Base-by-base conservation (phyloP, 2,888 invertebrate species). In the Cheilosia impressa region DNA sequence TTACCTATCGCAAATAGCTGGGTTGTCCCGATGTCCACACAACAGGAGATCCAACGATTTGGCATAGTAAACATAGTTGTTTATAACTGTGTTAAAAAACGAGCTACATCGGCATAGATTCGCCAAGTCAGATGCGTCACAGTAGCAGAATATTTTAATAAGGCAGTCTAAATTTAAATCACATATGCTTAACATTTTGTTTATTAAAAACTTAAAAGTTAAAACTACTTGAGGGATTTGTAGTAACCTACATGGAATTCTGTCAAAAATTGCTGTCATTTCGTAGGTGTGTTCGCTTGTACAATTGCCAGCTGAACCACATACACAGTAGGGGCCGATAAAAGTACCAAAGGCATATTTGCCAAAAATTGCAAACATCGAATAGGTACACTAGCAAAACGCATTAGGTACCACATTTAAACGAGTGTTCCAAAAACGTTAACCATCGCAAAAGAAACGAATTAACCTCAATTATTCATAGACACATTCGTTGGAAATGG, bases 91-190 rank as follows among this genome's bases (percentile, higher is more conserved):
- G 53, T 92, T 89, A 79, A 95, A 93, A 71, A 93, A 89, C 73
- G 88, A 90, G 88, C 93, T 94, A 1, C 93, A 93, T 79, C 92
- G 90, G 84, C 93, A 93, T 43, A 94, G 90, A 69, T 92, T 92
- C 19, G 93, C 91, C 58, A 94, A 90, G 88, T 94, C 94, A 60
- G 89, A 89, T 50, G 93, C 92, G 85, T 93, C 91, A 87, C 94
- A 93, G 88, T 93, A 93, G 87, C 92, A 91, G 87, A 94, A 94
- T 87, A 94, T 94, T 80, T 92, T 89, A 50, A 94, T 88, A 15
- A 95, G 89, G 87, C 94, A 90, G 87, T 92, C 91, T 27, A 89
- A 66, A 88, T 91, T 91, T 38, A 92, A 88, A 63, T 91, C 90
- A 15, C 88, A 88, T 24, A 91, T 87, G 66, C 87, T 88, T 88